Evolutionary conservation across 2,113 vertebrate species (phyloP), one percentile per base, ranked within the genome.

Genomic region (Ictidomys tridecemlineatus): DNA sequence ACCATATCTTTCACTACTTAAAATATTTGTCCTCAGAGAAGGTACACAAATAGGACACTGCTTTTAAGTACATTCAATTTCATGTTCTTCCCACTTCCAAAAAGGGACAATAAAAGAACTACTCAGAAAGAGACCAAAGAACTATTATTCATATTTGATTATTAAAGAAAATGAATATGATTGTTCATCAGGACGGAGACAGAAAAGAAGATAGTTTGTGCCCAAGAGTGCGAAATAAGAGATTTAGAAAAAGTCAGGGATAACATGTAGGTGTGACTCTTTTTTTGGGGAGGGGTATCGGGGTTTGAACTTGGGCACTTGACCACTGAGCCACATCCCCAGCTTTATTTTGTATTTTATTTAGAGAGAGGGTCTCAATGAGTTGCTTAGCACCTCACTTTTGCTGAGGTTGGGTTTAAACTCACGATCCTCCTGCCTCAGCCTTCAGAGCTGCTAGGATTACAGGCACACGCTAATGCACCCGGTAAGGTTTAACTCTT

Each of bases 21-120:
- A 93, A 83, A 94, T 76, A 61, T 28, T 24, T 26, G 11, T 30
- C 63, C 51, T 76, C 63, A 89, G 61, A 92, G 63, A 90, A 87
- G 73, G 72, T 12, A 92, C n/a, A 53, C 84, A 61, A 69, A 24
- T 42, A 83, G 56, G 73, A 70, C 58, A 83, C 32, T 58, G 30
- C 65, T 93, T 92, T 17, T 80, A 93, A 91, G 8, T 37, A 91
- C 24, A 94, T 65, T 91, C 30, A 92, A 90, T n/a, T 88, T 96
- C 42, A 93, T 42, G 24, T 70, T 96, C 63, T 95, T 94, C 48
- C 91, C 56, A 39, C 89, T 93, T 96, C 48, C n/a, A 79, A 94
- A 95, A 74, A 72, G 32, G 28, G 56, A 94, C 32, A 65, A 67
- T 67, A 85, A 86, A 91, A 61, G 51, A 85, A 92, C 48, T 30